Evolutionary conservation across 2,797 vertebrate species (phyloP), one percentile per base, ranked within the genome.

Genomic region (Protonibea diacanthus): DNA sequence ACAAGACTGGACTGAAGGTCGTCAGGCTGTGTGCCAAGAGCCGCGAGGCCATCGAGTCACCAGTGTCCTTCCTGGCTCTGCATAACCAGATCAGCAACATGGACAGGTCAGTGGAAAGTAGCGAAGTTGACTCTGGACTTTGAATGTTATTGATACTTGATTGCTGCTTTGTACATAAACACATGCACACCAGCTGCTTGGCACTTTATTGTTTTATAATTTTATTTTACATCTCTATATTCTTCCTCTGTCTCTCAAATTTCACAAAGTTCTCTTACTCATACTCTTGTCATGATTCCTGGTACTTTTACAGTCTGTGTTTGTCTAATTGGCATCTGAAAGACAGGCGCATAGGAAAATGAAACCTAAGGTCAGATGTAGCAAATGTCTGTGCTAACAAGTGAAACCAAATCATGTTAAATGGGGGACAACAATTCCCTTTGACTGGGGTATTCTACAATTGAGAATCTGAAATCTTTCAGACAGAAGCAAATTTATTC

Each of bases 81-180:
- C 98, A 99, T 91, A 99, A 99, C 87, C 98, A 99, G 94, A 99
- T 99, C 91, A 96, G 98, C 83, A 99, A 99, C 93, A 99, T 99
- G 98, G 98, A 99, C 89, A 99, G 98, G 98, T 99, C 70, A 83
- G 92, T 63, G 21, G 44, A 21, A 45, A 18, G 8, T 4, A 44
- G 56, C 33, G 29, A 51, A 68, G 33, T n/a, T n/a, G 13, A 72
- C 49, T 40, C 47, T 44, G 42, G 17, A 51, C 25, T 14, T 1
- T 10, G 57, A 11, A 60, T 48, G 47, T 45, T 51, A n/a, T 44
- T 56, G 5, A 67, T 15, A 14, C 33, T 21, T 63, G n/a, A 15
- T 20, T 29, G 2, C 25, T 57, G 33, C n/a, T n/a, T 42, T 25
- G 5, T 53, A 13, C 25, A 44, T 5, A 51, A 4, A 51, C 51